These are phyloP conservation scores for Ichneumoninae sp. DNA, from an alignment of 2,888 invertebrate species.

Conservation along the genomic window DNA sequence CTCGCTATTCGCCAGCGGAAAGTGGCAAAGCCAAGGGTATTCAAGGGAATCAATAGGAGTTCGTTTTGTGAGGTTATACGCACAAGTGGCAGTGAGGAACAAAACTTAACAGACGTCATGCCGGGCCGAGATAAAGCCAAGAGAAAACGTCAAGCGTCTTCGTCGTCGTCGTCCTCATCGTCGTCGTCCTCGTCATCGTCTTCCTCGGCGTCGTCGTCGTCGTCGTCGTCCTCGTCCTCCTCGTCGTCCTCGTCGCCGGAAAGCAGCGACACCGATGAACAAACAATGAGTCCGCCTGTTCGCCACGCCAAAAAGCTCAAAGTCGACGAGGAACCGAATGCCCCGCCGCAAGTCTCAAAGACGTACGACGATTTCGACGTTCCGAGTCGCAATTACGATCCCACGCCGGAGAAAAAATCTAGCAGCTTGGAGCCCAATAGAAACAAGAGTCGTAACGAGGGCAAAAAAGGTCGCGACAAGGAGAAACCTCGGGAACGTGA, in stretches of 20 bases:
- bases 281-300: slow-evolving; percentile 21
- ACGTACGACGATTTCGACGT: slow-evolving; percentile 63
- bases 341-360: slow-evolving; percentile 27
- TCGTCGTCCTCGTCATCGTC: slow-evolving; percentile 48
- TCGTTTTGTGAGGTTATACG: slow-evolving; percentile 50
- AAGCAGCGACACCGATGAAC: slow-evolving; percentile 42
- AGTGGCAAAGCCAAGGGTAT: neutral
- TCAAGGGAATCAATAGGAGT: neutral
- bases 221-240: slow-evolving; percentile 47
- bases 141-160: slow-evolving; percentile 52
- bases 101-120: slow-evolving; percentile 26
- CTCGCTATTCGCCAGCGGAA: neutral
- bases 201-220: slow-evolving; percentile 27
- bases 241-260: slow-evolving; percentile 57
- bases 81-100: slow-evolving; percentile 6
- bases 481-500: neutral
- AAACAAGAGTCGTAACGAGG: neutral
- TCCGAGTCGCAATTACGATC: slow-evolving; percentile 60
- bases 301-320: slow-evolving; percentile 36
- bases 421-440: neutral
- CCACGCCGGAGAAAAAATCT: slow-evolving; percentile 48
- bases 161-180: slow-evolving; percentile 48
- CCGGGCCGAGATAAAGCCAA: slow-evolving; percentile 42
- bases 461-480: neutral
- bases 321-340: slow-evolving; percentile 1